These are phyloP conservation scores for Noturus placidus DNA, from an alignment of 2,113 vertebrate species.

Conservation along the genomic window DNA sequence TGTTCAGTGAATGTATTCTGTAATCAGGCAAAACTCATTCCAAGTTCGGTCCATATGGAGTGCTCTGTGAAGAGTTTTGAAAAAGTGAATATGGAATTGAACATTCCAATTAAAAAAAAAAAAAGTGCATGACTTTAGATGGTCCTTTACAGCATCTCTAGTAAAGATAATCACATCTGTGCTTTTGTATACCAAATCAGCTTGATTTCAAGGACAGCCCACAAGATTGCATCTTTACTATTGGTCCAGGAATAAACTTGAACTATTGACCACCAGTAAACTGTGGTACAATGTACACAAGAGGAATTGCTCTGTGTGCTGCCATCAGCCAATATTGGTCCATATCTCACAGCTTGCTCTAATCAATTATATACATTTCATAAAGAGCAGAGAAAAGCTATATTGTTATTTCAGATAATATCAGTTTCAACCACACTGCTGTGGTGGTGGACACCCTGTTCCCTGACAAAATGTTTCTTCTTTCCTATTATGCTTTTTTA, in stretches of 20 bases:
- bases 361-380: neutral
- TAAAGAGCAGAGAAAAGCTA: neutral
- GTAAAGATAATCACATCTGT: neutral
- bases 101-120: neutral
- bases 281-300: neutral
- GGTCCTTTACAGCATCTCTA: neutral
- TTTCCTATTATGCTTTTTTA: neutral
- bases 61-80: neutral
- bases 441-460: neutral
- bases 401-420: neutral
- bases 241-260: neutral
- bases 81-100: neutral
- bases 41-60: neutral
- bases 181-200: neutral
- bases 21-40: neutral
- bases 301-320: neutral
- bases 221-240: neutral
- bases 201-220: neutral
- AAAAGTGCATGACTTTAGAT: neutral
- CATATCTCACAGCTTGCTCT: neutral
- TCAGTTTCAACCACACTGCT: neutral
- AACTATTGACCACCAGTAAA: neutral
- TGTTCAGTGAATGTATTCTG: neutral
- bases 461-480: neutral
- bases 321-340: neutral